Evolutionary conservation across 2,113 vertebrate genomes (phyloP), one percentile per base, ranked within the genome.

Genomic region (Gopherus evgoodei): DNA sequence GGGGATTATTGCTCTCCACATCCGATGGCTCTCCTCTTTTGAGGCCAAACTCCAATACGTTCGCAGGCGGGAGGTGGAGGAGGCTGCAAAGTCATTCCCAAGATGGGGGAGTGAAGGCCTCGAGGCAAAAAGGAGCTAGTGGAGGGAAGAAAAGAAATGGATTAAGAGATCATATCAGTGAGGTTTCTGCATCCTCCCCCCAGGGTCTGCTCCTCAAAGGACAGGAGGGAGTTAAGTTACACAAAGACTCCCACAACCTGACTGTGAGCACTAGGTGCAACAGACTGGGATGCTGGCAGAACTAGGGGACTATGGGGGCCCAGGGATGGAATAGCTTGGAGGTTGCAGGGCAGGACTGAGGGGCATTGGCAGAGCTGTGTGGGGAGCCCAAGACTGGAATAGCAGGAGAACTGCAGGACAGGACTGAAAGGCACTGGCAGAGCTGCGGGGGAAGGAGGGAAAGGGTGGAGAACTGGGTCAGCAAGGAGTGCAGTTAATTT

Each of bases 101-200:
- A 97, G 94, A 92, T 93, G 95, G 87, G 95, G 94, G 91, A 78
- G 69, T 38, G 80, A 94, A 87, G 80, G 27, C 97, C 97, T 93
- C 79, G 65, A 95, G 97, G 97, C 97, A 91, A 97, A 88, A 97
- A 96, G 86, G 91, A 97, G 82, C 95, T 96, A 98, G 2, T 97
- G 95, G 52, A 98, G 97, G 97, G 96, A 95, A 95, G 97, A 98
- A 95, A 96, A 91, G 95, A 97, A 97, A 95, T 97, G 84, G 91
- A 89, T 87, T 1, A 0, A 94, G 90, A 97, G 97, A 97, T 97
- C 72, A 29, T 90, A 96, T 97, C 97, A 86, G 85, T 78, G 72
- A 93, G 57, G 85, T 96, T 97, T 97, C 90, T 97, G 96, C 92
- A 97, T 97, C 97, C 91, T 95, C 89, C 59, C 95, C 83, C 29